phyloP scores from a whole-genome alignment of 2,888 invertebrate genomes.

The Troides helena region DNA sequence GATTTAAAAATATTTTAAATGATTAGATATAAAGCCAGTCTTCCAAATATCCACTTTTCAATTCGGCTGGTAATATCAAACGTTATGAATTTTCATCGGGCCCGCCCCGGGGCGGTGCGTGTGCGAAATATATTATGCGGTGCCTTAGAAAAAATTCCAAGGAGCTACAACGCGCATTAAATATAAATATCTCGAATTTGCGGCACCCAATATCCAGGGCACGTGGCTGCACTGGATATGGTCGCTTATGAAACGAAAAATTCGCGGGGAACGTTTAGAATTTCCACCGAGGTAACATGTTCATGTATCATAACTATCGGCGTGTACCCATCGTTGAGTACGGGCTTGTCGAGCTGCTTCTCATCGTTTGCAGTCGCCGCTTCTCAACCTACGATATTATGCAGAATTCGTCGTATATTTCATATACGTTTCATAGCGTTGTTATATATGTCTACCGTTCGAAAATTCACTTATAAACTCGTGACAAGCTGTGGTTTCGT shows the following conservation, averaged over 20 bases:
- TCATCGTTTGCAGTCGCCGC: no score
- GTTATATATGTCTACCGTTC: no score
- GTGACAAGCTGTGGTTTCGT: no score
- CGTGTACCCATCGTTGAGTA: no score
- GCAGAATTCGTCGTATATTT: no score
- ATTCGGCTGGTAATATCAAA: slow-evolving; percentile 60
- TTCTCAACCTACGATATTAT: no score
- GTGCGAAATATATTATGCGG: slow-evolving; percentile 57
- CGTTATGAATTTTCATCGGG: slow-evolving; percentile 69
- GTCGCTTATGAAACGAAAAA: neutral
- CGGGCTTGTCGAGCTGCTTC: no score
- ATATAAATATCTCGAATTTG: slow-evolving; percentile 51
- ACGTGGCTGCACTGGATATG: slow-evolving; percentile 26
- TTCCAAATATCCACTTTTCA: slow-evolving; percentile 75
- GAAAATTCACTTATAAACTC: no score
- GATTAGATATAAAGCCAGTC: slow-evolving; percentile 2
- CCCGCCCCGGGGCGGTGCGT: slow-evolving; percentile 49
- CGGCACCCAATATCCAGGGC: slow-evolving; percentile 28
- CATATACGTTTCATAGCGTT: no score
- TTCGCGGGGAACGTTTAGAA: neutral
- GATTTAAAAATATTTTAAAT: no score
- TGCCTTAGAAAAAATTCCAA: slow-evolving; percentile 33
- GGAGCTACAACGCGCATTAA: slow-evolving; percentile 41
- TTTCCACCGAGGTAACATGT: no score
- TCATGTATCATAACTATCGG: no score